Evolutionary conservation across 1,140 invertebrate species (phyloP), one percentile per base, ranked within the genome.

Genomic region (Drosophila subpulchrella): DNA sequence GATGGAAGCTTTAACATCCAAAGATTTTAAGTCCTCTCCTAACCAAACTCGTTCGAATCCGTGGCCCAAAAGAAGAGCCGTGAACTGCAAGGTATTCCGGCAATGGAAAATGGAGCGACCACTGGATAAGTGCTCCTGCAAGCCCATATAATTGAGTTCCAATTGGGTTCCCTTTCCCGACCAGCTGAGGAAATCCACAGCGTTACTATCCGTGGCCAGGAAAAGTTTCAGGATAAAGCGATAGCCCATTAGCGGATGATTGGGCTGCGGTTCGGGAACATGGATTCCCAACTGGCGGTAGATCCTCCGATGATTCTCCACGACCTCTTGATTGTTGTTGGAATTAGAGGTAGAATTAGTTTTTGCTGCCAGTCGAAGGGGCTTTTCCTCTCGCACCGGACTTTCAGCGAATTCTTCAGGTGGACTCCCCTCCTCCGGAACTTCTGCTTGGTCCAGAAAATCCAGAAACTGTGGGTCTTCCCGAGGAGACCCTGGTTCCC

Each of bases 81-180:
- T 20, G 17, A 88, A 84, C 17, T 88, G 66, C 15, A 15, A 0
- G 1, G 70, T n/a, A 39, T 32, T 84, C 10, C 10, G 53, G 8
- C 53, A 39, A 3, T 36, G 41, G 15, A 88, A 88, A 1, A 88
- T 47, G n/a, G 48, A 34, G 2, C 53, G 30, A 5, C 7, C 17
- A 12, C 65, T 34, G 12, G 15, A 11, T 38, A 88, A 50, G 41
- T 88, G 61, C 7, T 75, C 32, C 65, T 88, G 84, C 55, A 88
- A 7, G 0, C 46, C 67, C 27, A 39, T 1, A 41, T 89, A 84
- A 2, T 78, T 41, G 34, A 88, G 4, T 7, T 59, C 36, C 51
- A 89, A n/a, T 6, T 61, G 46, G 10, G 13, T 5, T 0, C 68
- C 80, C 32, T 34, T 24, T 0, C 6, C 34, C 0, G 76, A 41